phyloP scores from a whole-genome alignment of 2,888 invertebrate genomes.

The Encarsia formosa region DNA sequence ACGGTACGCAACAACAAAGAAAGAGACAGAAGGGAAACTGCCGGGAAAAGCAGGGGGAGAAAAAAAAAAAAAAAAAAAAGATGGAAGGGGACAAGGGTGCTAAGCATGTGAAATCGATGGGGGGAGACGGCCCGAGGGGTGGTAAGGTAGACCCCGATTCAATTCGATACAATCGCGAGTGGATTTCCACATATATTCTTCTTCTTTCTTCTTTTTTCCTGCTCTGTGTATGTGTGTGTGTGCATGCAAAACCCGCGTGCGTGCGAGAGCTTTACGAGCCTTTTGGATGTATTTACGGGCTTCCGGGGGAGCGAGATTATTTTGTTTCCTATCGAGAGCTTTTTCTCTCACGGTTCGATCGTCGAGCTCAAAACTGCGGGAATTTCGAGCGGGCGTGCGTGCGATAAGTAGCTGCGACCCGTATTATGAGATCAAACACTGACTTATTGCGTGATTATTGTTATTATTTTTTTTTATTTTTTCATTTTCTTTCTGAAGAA shows the following conservation, averaged over 20 bases:
- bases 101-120: constrained; percentile 31
- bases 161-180: constrained; percentile 42
- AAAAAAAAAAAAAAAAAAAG: neutral
- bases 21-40: constrained; percentile 15
- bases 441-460: too few species aligned
- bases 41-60: constrained; percentile 2
- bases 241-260: neutral
- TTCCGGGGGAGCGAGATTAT: too few species aligned
- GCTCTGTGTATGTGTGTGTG: neutral
- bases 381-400: too few species aligned
- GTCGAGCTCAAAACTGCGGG: too few species aligned
- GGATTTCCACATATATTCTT: constrained; percentile 36
- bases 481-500: too few species aligned
- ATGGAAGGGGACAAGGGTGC: constrained; percentile 27
- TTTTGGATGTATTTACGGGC: neutral
- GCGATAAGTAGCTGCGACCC: too few species aligned
- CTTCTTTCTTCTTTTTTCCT: neutral
- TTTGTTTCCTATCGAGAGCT: too few species aligned
- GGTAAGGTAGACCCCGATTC: constrained; percentile 28
- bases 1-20: neutral
- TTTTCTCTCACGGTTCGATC: too few species aligned
- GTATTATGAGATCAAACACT: too few species aligned
- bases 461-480: too few species aligned
- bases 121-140: constrained; percentile 1
- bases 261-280: neutral